These are phyloP conservation scores for Cydia amplana DNA, from an alignment of 1,140 invertebrate species.

Conservation along the genomic window DNA sequence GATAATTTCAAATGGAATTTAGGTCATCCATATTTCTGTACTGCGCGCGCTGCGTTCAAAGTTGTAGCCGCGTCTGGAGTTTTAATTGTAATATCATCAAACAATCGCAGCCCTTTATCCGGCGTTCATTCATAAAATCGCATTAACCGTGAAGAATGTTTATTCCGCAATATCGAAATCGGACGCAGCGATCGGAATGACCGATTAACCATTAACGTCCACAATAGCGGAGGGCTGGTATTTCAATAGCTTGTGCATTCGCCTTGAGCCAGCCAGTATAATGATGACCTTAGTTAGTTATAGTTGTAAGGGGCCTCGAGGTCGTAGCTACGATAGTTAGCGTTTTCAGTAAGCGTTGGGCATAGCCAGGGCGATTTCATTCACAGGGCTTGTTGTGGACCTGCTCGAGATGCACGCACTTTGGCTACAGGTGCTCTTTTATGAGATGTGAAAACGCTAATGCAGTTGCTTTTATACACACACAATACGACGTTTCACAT, in stretches of 20 bases:
- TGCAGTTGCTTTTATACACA: neutral
- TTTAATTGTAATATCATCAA: constrained; percentile 43
- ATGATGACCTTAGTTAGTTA: neutral
- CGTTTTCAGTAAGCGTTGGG: neutral
- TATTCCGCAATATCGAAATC: constrained; percentile 62
- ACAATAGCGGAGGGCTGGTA: constrained; percentile 57
- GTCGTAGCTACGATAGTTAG: neutral
- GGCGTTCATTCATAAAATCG: constrained; percentile 66
- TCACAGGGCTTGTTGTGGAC: constrained; percentile 44
- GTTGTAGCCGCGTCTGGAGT: neutral
- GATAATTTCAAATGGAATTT: constrained; percentile 4
- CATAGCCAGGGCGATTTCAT: constrained; percentile 51
- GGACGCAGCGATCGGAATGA: constrained; percentile 59
- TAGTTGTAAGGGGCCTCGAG: neutral
- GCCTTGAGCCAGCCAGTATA: neutral
- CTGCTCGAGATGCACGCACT: constrained; percentile 19
- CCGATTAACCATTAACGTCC: constrained; percentile 68
- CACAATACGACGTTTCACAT: no score
- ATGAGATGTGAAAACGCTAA: neutral
- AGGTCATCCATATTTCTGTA: constrained; percentile 11
- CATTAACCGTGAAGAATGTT: constrained; percentile 55
- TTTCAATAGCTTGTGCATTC: neutral
- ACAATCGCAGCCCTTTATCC: constrained; percentile 52
- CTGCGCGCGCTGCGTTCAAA: neutral
- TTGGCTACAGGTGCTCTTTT: constrained; percentile 21